These are phyloP conservation scores for Adela reaumurella DNA, from an alignment of 2,888 invertebrate species.

Conservation along the genomic window DNA sequence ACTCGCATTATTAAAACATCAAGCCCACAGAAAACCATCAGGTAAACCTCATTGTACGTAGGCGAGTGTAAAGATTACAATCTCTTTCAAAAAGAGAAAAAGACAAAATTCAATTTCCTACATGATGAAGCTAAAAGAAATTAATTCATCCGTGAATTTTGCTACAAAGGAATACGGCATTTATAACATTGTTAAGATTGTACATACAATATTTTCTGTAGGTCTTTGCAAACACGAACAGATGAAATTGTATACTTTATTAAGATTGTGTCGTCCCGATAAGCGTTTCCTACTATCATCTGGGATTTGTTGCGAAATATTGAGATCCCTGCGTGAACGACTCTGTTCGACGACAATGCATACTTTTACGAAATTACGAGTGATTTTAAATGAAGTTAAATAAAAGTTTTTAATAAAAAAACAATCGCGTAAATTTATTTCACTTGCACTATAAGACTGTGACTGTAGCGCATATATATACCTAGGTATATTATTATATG, in stretches of 20 bases:
- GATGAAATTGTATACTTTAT: neutral
- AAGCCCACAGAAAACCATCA: neutral
- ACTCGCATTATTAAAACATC: neutral
- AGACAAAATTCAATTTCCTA: neutral
- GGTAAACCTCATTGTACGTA: neutral
- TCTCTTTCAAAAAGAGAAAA: neutral
- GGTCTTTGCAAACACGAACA: slow-evolving; percentile 4
- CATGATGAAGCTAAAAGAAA: slow-evolving; percentile 17
- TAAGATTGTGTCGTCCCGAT: neutral
- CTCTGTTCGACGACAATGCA: too few species aligned
- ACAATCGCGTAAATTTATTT: too few species aligned
- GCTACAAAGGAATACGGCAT: slow-evolving; percentile 11
- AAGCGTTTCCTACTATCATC: neutral
- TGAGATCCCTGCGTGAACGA: neutral
- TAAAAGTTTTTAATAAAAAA: too few species aligned
- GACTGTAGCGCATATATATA: too few species aligned
- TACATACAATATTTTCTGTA: slow-evolving; percentile 26
- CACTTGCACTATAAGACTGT: too few species aligned
- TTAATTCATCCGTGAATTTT: slow-evolving; percentile 39
- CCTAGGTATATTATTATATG: too few species aligned
- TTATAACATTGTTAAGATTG: slow-evolving; percentile 19
- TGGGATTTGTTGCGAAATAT: neutral
- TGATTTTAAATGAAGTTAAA: too few species aligned
- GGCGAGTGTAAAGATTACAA: neutral
- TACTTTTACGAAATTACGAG: too few species aligned